Base-by-base conservation (phyloP, 2,113 vertebrate species). In the Australoheros scitulus region DNA sequence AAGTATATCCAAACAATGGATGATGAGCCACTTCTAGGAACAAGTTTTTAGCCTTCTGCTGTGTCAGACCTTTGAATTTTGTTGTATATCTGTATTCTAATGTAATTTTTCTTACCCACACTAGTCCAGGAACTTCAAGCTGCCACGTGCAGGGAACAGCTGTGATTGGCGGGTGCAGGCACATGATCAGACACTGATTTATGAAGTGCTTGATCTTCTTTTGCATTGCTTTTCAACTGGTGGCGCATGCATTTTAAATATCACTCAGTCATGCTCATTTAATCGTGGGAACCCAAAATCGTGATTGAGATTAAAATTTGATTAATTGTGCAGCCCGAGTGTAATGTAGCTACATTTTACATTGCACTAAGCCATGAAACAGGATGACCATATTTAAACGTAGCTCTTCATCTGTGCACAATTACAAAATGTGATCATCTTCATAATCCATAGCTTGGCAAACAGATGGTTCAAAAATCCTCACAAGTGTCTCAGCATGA, bases 341-440 rank as follows among this genome's bases (percentile, higher is more conserved):
- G 22, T 76, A 82, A 68, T 77, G 11, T 56, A 85, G 77, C 20
- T 47, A n/a, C 32, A 72, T 18, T 80, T 76, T 72, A 32, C 36
- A 50, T 88, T 64, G 41, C 22, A 75, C n/a, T 24, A 77, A 58
- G 82, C 9, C 38, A 24, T 52, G 22, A 80, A 84, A 87, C 56
- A 38, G 72, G 64, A 87, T 84, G 17, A 29, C 43, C 22, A 15
- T 47, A 60, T 82, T 81, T 24, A 43, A 77, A 24, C 41, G 56
- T 5, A 36, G 26, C 68, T 24, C 70, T 24, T 56, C 50, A 26
- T 68, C 55, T 76, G n/a, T 70, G 61, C 76, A 61, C 81, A 76
- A 87, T 87, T 80, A 81, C 50, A 29, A 90, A 85, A 81, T 70
- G 64, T 63, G 70, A 81, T 91, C 74, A 74, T 61, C 59, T 61